Evolutionary conservation across 2,797 vertebrate species (phyloP), one percentile per base, ranked within the genome.

Genomic region (Alfaro cultratus): DNA sequence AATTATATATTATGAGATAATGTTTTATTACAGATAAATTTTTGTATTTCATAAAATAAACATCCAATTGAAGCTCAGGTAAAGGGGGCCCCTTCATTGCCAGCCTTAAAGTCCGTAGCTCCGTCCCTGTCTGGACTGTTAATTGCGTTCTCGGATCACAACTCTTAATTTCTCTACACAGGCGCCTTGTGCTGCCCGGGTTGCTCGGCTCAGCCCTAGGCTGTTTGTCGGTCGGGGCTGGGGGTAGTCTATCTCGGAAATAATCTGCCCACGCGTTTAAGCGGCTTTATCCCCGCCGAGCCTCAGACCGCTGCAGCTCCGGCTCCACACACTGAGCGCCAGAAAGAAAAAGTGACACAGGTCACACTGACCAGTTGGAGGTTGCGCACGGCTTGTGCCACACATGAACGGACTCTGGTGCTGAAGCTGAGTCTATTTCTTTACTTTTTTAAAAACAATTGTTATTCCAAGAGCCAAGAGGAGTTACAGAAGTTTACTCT

Each of bases 211-310:
- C 86, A 81, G 78, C 82, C 62, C 74, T 79, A 86, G 81, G n/a
- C 62, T 45, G 23, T 70, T n/a, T 77, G 88, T 84, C 76, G 62
- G 78, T 83, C 84, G 57, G 88, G 78, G 86, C 81, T 79, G 79
- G 85, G 80, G 85, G 85, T 16, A 89, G 92, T 81, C 91, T 91
- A 86, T 93, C 94, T 93, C 88, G 80, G 92, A 92, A 94, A 92
- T 95, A 94, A 95, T 95, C 93, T 94, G 90, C 87, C 93, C 91
- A 91, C 91, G 90, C 90, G 83, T 86, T 46, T 95, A 94, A 94
- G 84, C 94, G 85, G 90, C 94, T 94, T 94, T 94, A 95, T 93
- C 91, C 86, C 86, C 83, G 73, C 76, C 89, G 79, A 94, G 89
- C 90, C 82, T 79, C 83, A 80, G 84, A 72, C 83, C 74, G 86